Evolutionary conservation across 2,797 vertebrate species (phyloP), one percentile per base, ranked within the genome.

Genomic region (Graptemys geographica): DNA sequence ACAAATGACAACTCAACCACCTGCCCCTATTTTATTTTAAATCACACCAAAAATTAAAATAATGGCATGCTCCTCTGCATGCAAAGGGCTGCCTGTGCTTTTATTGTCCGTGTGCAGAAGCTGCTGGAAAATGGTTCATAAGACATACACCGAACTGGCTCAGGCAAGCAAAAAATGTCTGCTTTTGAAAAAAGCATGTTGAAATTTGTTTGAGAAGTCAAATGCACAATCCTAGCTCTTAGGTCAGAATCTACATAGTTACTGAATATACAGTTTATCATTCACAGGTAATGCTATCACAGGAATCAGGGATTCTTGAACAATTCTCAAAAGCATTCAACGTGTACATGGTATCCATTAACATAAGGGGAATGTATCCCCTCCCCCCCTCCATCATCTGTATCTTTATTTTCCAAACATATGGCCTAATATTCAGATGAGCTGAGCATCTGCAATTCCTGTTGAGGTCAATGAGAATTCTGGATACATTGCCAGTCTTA

Each of bases 61-160:
- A 1, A 1, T 85, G 6, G 9, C 23, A 3, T 69, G 33, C 28
- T 47, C 0, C 28, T 21, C 10, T 21, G 37, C 37, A 10, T 72
- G 41, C 18, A 74, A 74, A 44, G 65, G 62, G 57, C 80, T 83
- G 41, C 31, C 21, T 51, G 41, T 28, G 19, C n/a, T 31, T 25
- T 56, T 79, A n/a, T 27, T 51, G 47, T 52, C 59, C 41, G 6
- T 56, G 7, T 79, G 56, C 11, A 41, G 56, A 56, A 69, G 72
- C 33, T 83, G 51, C 72, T 87, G 74, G 12, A 49, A 83, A 51
- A 44, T 51, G 13, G 10, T 51, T 87, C 79, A 8, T 16, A 47
- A 81, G 15, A 33, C 44, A 27, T 19, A 27, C 33, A 51, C 18
- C 56, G 56, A 69, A 65, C 21, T 44, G 21, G 44, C 27, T 80